A percentile compares a stretch with the other conserved stretches of the same genome.
Conservation (phyloP, 2,888 invertebrate species). For the Sphaeridia pumilis region DNA sequence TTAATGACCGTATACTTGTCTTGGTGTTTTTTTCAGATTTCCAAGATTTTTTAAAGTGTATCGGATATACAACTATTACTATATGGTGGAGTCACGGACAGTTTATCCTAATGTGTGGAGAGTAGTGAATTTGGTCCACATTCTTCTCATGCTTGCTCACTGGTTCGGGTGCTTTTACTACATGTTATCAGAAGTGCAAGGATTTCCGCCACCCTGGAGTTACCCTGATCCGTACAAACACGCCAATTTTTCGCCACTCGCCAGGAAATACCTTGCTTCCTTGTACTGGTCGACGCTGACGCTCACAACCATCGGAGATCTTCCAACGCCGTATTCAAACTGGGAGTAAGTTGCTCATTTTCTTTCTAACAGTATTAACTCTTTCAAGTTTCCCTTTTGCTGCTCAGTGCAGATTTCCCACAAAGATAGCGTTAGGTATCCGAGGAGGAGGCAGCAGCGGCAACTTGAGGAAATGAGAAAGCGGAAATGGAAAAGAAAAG, state of each 20-base stretch:
- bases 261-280: conserved; percentile 85
- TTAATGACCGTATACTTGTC: too few relatives aligned
- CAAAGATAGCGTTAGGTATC: too few relatives aligned
- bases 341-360: conserved; percentile 66
- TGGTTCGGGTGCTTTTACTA: conserved; percentile 99
- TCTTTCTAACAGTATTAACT: background rate
- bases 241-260: conserved; percentile 77
- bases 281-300: conserved; percentile 95
- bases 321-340: conserved; percentile 90
- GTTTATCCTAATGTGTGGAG: conserved; percentile 94
- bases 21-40: conserved; percentile 47
- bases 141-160: conserved; percentile 83
- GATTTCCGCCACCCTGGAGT: conserved; percentile 80
- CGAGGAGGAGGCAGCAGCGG: too few relatives aligned
- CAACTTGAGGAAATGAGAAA: too few relatives aligned
- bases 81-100: conserved; percentile 90
- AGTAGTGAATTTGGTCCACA: conserved; percentile 87
- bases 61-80: conserved; percentile 82
- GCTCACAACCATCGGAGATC: conserved; percentile 87
- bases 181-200: conserved; percentile 79
- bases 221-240: conserved; percentile 59
- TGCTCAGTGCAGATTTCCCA: too few relatives aligned
- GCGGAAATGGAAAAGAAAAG: too few relatives aligned
- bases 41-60: conserved; percentile 84
- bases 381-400: background rate